These are phyloP conservation scores for Serinus canaria DNA, from an alignment of 2,113 vertebrate species.

Conservation along the genomic window DNA sequence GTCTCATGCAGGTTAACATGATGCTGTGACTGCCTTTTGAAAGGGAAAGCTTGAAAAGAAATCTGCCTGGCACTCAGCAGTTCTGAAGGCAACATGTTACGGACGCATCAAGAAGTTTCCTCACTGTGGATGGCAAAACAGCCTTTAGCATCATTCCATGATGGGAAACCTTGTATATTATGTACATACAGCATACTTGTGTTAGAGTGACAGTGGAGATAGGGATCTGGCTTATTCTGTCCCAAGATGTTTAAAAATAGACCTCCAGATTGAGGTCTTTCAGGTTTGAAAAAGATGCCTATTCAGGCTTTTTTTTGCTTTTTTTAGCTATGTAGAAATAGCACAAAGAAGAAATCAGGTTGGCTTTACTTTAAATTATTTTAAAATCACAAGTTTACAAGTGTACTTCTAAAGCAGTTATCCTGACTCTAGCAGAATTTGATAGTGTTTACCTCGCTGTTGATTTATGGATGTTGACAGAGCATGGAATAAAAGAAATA, in stretches of 20 bases:
- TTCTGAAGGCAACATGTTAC: background rate
- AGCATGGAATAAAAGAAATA: background rate
- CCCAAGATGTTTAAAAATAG: background rate
- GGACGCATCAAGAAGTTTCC: background rate
- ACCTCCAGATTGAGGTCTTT: background rate
- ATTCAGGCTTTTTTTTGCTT: background rate
- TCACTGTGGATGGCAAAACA: background rate
- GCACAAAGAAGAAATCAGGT: background rate
- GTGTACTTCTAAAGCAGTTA: background rate
- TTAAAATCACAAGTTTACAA: background rate
- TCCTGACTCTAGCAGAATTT: background rate
- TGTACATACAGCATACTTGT: background rate
- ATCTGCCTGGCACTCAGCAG: background rate
- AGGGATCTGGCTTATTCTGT: background rate
- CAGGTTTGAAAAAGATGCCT: background rate
- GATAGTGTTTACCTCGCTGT: background rate
- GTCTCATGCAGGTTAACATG: background rate
- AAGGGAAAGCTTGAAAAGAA: background rate
- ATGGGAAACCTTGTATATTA: background rate
- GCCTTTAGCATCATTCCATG: accelerated
- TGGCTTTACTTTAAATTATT: background rate
- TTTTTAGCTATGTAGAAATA: background rate
- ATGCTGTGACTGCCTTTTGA: background rate
- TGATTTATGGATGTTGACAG: background rate
- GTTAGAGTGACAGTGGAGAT: background rate